Base-by-base conservation (phyloP, 2,888 invertebrate species). In the Mythimna lalbum region DNA sequence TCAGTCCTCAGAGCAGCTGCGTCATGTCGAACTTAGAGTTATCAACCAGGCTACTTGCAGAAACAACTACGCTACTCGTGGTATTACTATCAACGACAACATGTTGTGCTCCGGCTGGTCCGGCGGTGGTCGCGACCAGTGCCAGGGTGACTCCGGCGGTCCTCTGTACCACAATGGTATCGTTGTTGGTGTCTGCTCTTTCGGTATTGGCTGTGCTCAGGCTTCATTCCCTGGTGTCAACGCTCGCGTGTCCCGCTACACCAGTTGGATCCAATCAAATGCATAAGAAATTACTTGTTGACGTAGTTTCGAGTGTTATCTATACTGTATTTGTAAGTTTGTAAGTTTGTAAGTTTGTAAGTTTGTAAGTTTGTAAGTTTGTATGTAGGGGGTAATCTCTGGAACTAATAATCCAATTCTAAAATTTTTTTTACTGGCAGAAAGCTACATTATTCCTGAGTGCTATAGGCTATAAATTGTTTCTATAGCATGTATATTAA, bases 61-160 rank as follows among this genome's bases (percentile, higher is more conserved):
- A 55, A n/a, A 56, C 1, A 87, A 87, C 43, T 91, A 90, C 52
- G 70, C 71, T 3, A 6, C 55, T 17, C 62, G 12, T 12, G 53
- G 55, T 27, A 0, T 31, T 1, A 0, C 17, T 5, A 64, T 91
- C 36, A 90, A 86, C n/a, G 87, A 75, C 47, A 80, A 80, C 86
- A 55, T 55, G 53, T 77, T 89, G 84, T 73, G 86, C 76, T 43
- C 88, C 81, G 73, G 87, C 65, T 57, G 88, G 87, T 57, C 88
- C 69, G 89, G 91, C 0, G 92, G 93, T 6, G 93, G 93, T 36
- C 92, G 93, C 31, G 93, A 91, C 74, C 91, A 92, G 86, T 94
- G 94, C 87, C 88, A 87, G 66, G 92, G 91, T 2, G 94, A 93
- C 81, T 90, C 90, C 33, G 94, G 93, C 1, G 90, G 93, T 49